These are phyloP conservation scores for Dryomyza anilis DNA, from an alignment of 2,888 invertebrate species.

Conservation along the genomic window DNA sequence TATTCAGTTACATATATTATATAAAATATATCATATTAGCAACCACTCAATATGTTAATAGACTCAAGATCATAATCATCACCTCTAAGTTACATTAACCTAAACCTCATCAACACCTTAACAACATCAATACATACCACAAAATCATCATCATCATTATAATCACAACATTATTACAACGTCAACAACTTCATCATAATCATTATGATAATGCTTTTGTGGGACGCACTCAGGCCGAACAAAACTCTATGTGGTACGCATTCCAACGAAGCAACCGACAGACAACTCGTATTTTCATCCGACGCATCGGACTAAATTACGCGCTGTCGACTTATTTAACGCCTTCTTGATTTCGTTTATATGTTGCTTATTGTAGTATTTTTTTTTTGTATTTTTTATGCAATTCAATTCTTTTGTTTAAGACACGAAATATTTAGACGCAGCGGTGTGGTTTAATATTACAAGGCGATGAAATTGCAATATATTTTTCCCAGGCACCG, in stretches of 20 bases:
- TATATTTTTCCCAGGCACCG: not conserved
- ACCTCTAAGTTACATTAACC: too few species aligned
- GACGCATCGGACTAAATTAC: not conserved
- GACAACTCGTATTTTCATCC: too few species aligned
- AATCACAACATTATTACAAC: not conserved
- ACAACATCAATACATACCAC: not conserved
- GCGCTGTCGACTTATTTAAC: conserved; percentile 15
- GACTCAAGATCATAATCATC: not conserved
- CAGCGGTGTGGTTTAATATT: not conserved
- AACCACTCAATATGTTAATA: not conserved
- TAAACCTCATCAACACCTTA: not conserved
- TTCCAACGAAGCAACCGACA: too few species aligned
- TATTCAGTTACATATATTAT: not conserved
- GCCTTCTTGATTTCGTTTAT: conserved; percentile 14
- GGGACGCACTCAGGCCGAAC: conserved; percentile 2
- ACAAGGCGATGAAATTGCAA: not conserved
- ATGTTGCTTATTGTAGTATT: not conserved
- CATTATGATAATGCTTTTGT: not conserved
- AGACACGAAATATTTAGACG: not conserved
- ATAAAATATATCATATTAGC: not conserved
- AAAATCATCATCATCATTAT: not conserved
- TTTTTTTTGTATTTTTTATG: not conserved
- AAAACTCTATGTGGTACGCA: too few species aligned
- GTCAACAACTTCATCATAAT: not conserved
- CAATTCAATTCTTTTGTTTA: not conserved